Percentiles rank a stretch among this genome's conserved stretches.
Evolutionary conservation across 2,888 invertebrate species (phyloP).

Genomic region (Tortricodes alternella): DNA sequence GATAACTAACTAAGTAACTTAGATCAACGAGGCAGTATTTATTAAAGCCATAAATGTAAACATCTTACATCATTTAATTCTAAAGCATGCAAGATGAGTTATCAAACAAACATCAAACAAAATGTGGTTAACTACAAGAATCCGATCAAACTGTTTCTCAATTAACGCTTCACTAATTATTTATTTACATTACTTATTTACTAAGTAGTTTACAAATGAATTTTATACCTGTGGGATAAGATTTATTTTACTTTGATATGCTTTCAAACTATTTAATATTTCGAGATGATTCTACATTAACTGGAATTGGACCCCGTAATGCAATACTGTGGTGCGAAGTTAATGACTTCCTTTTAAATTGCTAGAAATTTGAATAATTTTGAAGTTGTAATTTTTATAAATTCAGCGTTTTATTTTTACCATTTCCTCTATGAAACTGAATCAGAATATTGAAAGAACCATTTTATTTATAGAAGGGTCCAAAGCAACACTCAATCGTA

Average conservation of each 20-base stretch:
- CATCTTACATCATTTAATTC: neutral
- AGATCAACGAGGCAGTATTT: neutral
- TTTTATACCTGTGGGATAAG: neutral
- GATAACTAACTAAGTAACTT: neutral
- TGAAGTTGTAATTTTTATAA: no score
- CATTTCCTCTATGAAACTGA: neutral
- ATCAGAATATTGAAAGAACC: neutral
- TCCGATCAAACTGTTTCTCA: neutral
- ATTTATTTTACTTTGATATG: constrained; percentile 25
- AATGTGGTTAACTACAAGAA: neutral
- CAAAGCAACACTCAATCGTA: constrained; percentile 17
- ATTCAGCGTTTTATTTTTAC: no score
- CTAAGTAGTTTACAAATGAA: neutral
- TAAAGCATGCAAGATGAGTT: neutral
- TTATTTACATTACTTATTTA: constrained; percentile 14
- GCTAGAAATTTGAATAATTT: neutral
- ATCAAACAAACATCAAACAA: neutral
- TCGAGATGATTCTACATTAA: neutral
- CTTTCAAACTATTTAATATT: constrained; percentile 15
- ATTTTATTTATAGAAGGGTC: constrained; percentile 14
- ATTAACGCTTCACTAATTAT: constrained; percentile 7
- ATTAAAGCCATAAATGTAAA: neutral
- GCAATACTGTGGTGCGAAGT: neutral
- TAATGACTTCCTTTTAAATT: neutral
- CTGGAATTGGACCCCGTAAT: constrained; percentile 24